Base-by-base conservation (phyloP, 1,140 invertebrate species). In the Lysiphlebus fabarum region DNA sequence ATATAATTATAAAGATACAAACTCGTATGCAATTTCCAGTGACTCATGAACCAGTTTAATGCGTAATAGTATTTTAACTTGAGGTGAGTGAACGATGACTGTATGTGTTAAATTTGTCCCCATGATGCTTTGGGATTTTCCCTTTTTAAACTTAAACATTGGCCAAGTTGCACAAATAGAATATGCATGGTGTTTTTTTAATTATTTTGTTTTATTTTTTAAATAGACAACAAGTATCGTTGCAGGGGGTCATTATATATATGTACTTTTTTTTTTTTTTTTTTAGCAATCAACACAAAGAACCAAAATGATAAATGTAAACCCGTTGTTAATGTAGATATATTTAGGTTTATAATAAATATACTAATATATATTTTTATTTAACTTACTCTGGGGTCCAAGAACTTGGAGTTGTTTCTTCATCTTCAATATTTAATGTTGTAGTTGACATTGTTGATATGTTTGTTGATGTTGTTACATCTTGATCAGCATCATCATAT, bases 301-400 rank as follows among this genome's bases (percentile, higher is more conserved):
- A 11, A 14, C 44, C n/a, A 47, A 12, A 47, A 43, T 43, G 40
- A 42, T 4, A 40, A 53, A 53, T 10, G 38, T 37, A 7, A 6
- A 6, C 12, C 12, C n/a, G 12, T 41, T 55, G 10, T 8, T n/a
- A 12, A 12, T 34, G 5, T 7, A 53, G 5, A n/a, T 36, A 53
- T 53, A 38, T 11, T 12, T 8, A 38, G 6, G 5, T 5, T n/a
- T n/a, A n/a, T n/a, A 10, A 6, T 42, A 38, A 11, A 42, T 7
- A 42, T 47, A 56, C 14, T 40, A 26, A 11, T 33, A 12, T 36
- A 7, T 2, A 36, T 44, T n/a, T 48, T 37, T 17, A 6, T 48
- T 51, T 33, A 14, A 61, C 49, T 65, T 57, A 65, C 64, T 61
- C 64, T 6, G 64, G 64, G 4, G 58, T 62, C 64, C 64, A 65